Evolutionary conservation across 2,888 invertebrate genomes (phyloP).

Genomic region (Scaeva pyrastri): DNA sequence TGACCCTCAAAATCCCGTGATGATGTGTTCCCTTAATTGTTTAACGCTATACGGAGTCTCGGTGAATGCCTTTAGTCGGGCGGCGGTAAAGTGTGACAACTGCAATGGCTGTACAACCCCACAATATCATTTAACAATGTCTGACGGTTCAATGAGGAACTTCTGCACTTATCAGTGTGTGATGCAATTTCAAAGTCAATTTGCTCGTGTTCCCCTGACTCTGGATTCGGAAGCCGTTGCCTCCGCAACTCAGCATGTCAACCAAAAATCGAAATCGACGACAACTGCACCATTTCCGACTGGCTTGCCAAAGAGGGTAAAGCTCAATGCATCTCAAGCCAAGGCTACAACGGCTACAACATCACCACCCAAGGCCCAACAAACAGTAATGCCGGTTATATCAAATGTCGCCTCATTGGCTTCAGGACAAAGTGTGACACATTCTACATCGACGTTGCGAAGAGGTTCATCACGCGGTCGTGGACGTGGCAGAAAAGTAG

Average conservation of each 20-base stretch:
- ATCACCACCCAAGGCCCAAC: conserved; percentile 52
- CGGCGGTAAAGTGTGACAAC: conserved; percentile 89
- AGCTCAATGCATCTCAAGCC: conserved; percentile 79
- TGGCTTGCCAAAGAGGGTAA: conserved; percentile 85
- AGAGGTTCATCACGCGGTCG: conserved; percentile 78
- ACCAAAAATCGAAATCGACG: conserved; percentile 67
- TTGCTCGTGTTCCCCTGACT: conserved; percentile 85
- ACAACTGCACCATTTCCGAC: conserved; percentile 84
- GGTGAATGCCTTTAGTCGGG: conserved; percentile 90
- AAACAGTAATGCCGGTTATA: conserved; percentile 87
- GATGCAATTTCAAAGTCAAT: conserved; percentile 90
- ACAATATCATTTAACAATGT: conserved; percentile 93
- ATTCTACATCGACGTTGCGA: conserved; percentile 78
- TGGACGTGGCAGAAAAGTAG: conserved; percentile 79
- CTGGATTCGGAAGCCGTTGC: conserved; percentile 80
- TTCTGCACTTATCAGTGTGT: conserved; percentile 94
- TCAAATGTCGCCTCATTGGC: conserved; percentile 90
- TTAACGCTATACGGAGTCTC: conserved; percentile 92
- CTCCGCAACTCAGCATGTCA: conserved; percentile 70
- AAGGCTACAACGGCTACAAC: background rate
- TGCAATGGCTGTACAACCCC: conserved; percentile 89
- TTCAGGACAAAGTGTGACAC: conserved; percentile 80
- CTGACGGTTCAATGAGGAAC: conserved; percentile 92
- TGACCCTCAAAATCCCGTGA: conserved; percentile 85
- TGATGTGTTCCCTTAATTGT: conserved; percentile 96